Base-by-base conservation (phyloP, 2,888 invertebrate species). In the Thysanoteuthis rhombus region DNA sequence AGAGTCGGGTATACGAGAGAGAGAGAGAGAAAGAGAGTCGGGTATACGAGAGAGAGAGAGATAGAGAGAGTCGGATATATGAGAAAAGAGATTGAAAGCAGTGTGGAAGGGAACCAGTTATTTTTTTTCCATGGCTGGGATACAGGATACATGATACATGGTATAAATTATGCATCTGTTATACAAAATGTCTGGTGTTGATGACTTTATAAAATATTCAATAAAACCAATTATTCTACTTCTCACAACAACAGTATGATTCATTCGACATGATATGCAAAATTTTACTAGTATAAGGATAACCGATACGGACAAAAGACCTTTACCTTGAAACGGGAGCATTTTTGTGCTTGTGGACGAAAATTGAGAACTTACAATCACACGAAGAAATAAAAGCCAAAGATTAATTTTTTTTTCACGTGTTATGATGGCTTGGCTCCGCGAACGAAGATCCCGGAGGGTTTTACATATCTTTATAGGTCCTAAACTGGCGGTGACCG, bases 161-260 rank as follows among this genome's bases (percentile, higher is more conserved):
- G 12, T 75, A 75, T 75, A 75, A 75, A 75, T 75, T 75, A 75
- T 75, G 75, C 36, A 75, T 75, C 3, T 75, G 36, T 75, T n/a
- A 75, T 75, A n/a, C n/a, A 75, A n/a, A 75, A n/a, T 75, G n/a
- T n/a, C n/a, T 36, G n/a, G 75, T 75, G 75, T 75, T 75, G 75
- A 75, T 75, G 75, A 75, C 75, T 58, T 58, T 75, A 75, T 75
- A 75, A 75, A 75, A 75, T 75, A 75, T 75, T 75, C 75, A 75
- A 75, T 75, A n/a, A n/a, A 75, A 75, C 16, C 75, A 75, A 75
- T 75, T 75, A 75, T 75, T 75, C n/a, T 16, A 75, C 75, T n/a
- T n/a, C 75, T 75, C 36, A 36, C n/a, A 36, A 16, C 75, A 75
- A 75, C 75, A n/a, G 19, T n/a, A 75, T 75, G 75, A 75, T 75